Conservation (phyloP, 2,888 invertebrate species). For the Molorchus minor region DNA sequence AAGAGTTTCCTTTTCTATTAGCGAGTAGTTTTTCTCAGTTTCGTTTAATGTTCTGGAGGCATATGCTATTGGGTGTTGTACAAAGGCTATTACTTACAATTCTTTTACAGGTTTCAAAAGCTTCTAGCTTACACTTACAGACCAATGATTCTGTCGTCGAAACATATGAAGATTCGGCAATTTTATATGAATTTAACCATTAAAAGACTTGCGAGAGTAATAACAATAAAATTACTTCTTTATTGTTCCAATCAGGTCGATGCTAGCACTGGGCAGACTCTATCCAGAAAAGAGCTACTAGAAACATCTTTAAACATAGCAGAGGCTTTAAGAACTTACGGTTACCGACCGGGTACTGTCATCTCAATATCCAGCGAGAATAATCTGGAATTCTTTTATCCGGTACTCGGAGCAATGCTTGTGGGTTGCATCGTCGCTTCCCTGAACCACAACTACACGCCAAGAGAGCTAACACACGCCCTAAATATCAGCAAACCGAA, state of each 20-base stretch:
- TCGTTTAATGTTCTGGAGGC: too few species aligned
- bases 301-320: slow-evolving; percentile 46
- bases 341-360: slow-evolving; percentile 42
- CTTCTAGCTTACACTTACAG: too few species aligned
- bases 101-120: too few species aligned
- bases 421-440: slow-evolving; percentile 47
- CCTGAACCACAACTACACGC: slow-evolving; percentile 48
- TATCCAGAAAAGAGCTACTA: slow-evolving; percentile 45
- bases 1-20: too few species aligned
- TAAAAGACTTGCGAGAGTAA: too few species aligned
- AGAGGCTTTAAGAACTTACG: slow-evolving; percentile 41
- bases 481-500: slow-evolving; percentile 73
- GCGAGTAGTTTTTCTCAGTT: too few species aligned
- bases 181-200: too few species aligned
- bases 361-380: slow-evolving; percentile 52
- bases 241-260: slow-evolving; percentile 50
- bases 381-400: slow-evolving; percentile 47
- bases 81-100: too few species aligned
- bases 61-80: too few species aligned
- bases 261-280: slow-evolving; percentile 39
- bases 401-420: slow-evolving; percentile 48
- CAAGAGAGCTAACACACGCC: slow-evolving; percentile 62
- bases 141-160: too few species aligned
- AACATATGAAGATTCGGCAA: too few species aligned
- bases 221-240: too few species aligned